Base-by-base conservation (phyloP, 2,113 vertebrate genomes). In the Ciconia maguari region DNA sequence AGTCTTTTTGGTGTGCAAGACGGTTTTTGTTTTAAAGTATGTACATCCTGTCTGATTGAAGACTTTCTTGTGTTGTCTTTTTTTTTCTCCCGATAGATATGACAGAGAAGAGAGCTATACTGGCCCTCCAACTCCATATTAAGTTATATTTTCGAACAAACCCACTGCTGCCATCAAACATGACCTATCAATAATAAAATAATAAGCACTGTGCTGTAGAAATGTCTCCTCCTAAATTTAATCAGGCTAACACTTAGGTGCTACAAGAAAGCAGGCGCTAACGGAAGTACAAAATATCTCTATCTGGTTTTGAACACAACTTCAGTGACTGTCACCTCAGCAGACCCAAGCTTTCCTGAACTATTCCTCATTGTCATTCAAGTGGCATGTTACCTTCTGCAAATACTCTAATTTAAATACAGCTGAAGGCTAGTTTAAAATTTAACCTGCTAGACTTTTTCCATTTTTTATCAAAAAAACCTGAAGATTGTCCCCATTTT, bases 11-110 rank as follows among this genome's bases (percentile, higher is more conserved):
- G 51, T 58, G 46, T 48, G 44, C 42, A 76, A 66, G 58, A 74
- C 29, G 54, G 32, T 15, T 90, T 93, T 78, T 94, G 75, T 95
- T 95, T 94, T 86, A 54, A 90, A 77, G n/a, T 20, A 94, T 15
- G 90, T 16, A 48, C 42, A 52, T 61, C 57, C 22, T 57, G 54
- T 57, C 75, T 30, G 46, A 83, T 5, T 38, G 57, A 82, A 87
- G 57, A 36, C 27, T 77, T 77, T 17, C 57, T 52, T 60, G 24
- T 16, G 7, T 24, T 69, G 25, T 2, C 13, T 29, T 34, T 51
- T 41, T 27, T 49, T 22, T 25, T 16, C 25, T 74, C 16, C 32
- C 7, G 4, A 42, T 15, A 77, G 66, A 79, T 11, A 11, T 5
- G 34, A 21, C 29, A 64, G n/a, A 80, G 4, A 41, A 54, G 42